Percentiles rank a stretch among this genome's conserved stretches.
phyloP scores from a whole-genome alignment of 1,140 invertebrate genomes.

The Drosophila lowei region DNA sequence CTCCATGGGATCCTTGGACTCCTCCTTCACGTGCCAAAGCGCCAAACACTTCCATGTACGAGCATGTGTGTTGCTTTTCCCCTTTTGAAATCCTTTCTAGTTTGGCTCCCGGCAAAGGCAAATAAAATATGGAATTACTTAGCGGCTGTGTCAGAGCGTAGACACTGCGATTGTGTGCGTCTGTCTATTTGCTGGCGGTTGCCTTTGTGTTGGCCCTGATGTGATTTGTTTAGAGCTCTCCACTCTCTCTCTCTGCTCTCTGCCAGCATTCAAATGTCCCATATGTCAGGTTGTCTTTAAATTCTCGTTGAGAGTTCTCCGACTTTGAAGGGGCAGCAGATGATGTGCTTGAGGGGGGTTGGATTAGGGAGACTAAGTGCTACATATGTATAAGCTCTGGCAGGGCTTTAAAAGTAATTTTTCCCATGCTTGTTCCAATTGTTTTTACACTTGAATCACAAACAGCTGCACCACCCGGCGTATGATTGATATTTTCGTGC shows the following conservation, averaged over 20 bases:
- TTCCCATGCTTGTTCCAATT: conserved; percentile 58
- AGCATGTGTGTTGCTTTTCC: background rate
- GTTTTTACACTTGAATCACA: conserved; percentile 49
- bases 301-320: conserved; percentile 42
- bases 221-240: conserved; percentile 71
- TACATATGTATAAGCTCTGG: conserved; percentile 58
- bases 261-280: conserved; percentile 12
- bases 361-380: conserved; percentile 46
- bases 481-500: conserved; percentile 65
- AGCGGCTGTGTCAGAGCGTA: conserved; percentile 52
- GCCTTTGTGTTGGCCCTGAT: conserved; percentile 74
- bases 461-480: conserved; percentile 37
- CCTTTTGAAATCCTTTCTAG: conserved; percentile 45
- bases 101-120: conserved; percentile 46
- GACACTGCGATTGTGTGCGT: conserved; percentile 26
- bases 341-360: background rate
- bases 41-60: conserved; percentile 42
- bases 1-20: conserved; percentile 2
- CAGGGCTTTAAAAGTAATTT: conserved; percentile 72
- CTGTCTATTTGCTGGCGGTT: conserved; percentile 69
- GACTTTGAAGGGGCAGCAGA: conserved; percentile 3
- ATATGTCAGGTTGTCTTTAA: conserved; percentile 71
- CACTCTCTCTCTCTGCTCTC: no score
- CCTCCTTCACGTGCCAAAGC: conserved; percentile 59
- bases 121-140: conserved; percentile 82